Evolutionary conservation across 1,140 invertebrate genomes (phyloP).

Genomic region (Drosophila ogumai): DNA sequence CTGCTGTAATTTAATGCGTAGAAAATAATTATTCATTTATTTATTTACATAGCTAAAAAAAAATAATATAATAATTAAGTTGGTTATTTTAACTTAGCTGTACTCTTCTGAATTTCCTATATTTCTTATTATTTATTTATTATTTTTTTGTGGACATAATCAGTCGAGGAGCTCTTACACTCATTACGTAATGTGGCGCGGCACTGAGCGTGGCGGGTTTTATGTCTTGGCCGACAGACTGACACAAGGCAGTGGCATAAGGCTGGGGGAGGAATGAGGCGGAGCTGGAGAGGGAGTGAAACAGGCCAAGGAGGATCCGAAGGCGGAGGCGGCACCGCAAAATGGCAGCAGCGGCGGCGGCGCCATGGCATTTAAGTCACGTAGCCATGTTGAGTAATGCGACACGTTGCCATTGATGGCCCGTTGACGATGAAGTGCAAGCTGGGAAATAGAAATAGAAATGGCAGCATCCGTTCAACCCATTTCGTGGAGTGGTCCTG

Average conservation of each 20-base stretch:
- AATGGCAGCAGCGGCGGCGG: conserved; percentile 45
- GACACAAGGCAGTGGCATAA: conserved; percentile 3
- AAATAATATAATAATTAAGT: no score
- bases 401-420: conserved; percentile 80
- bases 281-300: neutral
- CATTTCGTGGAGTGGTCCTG: conserved; percentile 33
- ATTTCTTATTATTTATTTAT: conserved; percentile 13
- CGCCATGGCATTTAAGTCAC: conserved; percentile 77
- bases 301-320: neutral
- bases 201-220: conserved; percentile 29
- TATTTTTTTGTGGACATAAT: conserved; percentile 55
- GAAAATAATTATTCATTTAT: no score
- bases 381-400: conserved; percentile 79
- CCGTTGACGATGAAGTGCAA: conserved; percentile 81
- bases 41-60: no score
- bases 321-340: conserved; percentile 36
- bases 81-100: no score
- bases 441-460: conserved; percentile 72
- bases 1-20: no score
- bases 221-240: conserved; percentile 39
- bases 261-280: no score
- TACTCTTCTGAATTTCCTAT: neutral
- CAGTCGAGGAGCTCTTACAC: conserved; percentile 56
- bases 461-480: conserved; percentile 9
- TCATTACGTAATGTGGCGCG: conserved; percentile 72